Evolutionary conservation across 2,888 invertebrate genomes (phyloP), one percentile per base, ranked within the genome.

Genomic region (Hirtodrosophila alboralis): DNA sequence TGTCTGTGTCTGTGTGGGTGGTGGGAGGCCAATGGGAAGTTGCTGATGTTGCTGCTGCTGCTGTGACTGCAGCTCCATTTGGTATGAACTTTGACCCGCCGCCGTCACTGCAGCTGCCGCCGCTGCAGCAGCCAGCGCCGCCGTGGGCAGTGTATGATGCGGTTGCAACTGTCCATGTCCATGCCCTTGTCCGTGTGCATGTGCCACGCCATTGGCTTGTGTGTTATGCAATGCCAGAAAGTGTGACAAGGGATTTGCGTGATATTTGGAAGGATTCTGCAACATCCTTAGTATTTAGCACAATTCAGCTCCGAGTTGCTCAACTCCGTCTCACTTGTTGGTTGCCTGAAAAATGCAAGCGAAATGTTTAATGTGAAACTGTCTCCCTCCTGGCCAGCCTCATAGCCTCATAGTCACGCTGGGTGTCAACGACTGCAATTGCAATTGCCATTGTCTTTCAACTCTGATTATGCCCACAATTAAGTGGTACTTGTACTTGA

Each of bases 211-310:
- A 51, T 54, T 77, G 80, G 86, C 72, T 53, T 88, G 88, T 53
- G 89, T 80, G 83, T 89, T 88, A 79, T 91, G 91, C 80, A 91
- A 84, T 75, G 90, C 90, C 70, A 91, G 77, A 68, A 91, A 91
- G 86, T 91, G 91, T 65, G 90, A 90, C 76, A 91, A 87, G 58
- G 91, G 90, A 88, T 90, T 91, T 66, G 90, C 87, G 83, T 91
- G 91, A 84, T 90, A 91, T 87, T 91, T 91, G 40, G 90, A 90
- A 71, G 90, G 90, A 87, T 89, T 89, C 75, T 91, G 91, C 75
- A 91, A 84, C 91, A 91, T 91, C 83, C 81, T 89, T 76, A 58
- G 54, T 64, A 74, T 80, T 73, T 69, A 45, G 34, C 75, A 62
- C 81, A 62, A 58, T 18, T 27, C 30, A 13, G 14, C 37, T 38